Percentiles rank a stretch among this genome's conserved stretches.
Conservation (phyloP, 2,113 vertebrate species). For the Thamnophis sirtalis region DNA sequence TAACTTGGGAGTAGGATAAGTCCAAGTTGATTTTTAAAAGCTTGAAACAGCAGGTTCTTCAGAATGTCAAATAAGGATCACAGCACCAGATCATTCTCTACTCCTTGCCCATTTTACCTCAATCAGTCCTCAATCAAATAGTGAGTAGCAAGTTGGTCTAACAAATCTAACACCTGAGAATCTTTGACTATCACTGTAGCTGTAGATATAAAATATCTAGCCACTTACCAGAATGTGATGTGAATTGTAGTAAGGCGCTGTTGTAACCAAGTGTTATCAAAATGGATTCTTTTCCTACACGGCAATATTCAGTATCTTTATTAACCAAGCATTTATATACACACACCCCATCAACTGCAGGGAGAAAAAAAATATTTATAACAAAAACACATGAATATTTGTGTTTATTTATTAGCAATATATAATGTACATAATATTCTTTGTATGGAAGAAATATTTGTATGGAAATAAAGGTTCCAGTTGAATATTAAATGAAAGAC, state of each 20-base stretch:
- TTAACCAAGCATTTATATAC: slow-evolving; percentile 71
- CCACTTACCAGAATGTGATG: slow-evolving; percentile 68
- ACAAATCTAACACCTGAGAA: neutral
- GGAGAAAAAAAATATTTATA: slow-evolving; percentile 15
- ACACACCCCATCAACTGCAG: slow-evolving; percentile 67
- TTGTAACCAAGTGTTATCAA: slow-evolving; percentile 67
- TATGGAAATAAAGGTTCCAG: neutral
- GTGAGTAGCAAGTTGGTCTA: neutral
- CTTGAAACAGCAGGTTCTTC: neutral
- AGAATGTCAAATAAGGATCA: neutral
- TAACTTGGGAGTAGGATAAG: neutral
- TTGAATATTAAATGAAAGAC: neutral
- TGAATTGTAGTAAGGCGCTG: slow-evolving; percentile 73
- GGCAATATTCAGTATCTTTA: slow-evolving; percentile 70
- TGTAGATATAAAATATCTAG: neutral
- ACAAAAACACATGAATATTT: neutral
- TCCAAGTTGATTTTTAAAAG: neutral
- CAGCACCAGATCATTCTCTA: neutral
- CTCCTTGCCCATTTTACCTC: neutral
- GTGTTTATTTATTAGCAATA: neutral
- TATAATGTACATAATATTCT: neutral
- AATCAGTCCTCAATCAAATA: neutral
- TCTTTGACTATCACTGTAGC: neutral
- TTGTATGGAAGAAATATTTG: neutral
- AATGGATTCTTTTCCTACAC: slow-evolving; percentile 73